Evolutionary conservation across 2,888 invertebrate species (phyloP), one percentile per base, ranked within the genome.

Genomic region (Drosophila rellima): DNA sequence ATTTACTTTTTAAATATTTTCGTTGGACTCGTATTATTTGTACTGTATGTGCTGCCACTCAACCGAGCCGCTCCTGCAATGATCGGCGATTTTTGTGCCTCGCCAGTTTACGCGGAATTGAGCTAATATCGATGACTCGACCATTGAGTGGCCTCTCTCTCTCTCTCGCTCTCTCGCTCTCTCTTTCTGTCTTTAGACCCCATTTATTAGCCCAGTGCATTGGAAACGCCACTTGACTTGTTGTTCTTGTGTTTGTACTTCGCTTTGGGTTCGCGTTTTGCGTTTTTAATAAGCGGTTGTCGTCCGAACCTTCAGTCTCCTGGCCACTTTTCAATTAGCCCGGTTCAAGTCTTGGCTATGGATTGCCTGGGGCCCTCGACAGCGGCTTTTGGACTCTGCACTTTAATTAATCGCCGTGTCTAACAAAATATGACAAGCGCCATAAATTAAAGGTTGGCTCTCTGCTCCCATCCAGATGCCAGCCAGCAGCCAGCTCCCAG

Each of bases 361-460:
- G 55, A 26, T 18, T 55, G 72, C 66, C 62, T 68, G 39, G 23
- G 47, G 68, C 65, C 39, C 69, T 33, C 15, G 47, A 48, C 13
- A 37, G 51, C 47, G 51, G 48, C 54, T 60, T 63, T 72, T 51
- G 60, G 66, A 51, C 26, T 68, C 77, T 68, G 84, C 89, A 87
- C 88, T 83, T 83, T 89, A 83, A 83, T 83, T 83, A 83, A 83
- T 83, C 83, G 89, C 73, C 89, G 74, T 86, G 89, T 86, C 82
- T 83, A 85, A 82, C 83, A 88, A 86, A 86, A 89, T 89, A 89
- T 86, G 86, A 89, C 86, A 86, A 88, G 89, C 78, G 80, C 81
- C 90, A 86, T 86, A 82, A 89, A 89, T 86, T 86, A 88, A 85
- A 75, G 15, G 67, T 26, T 42, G 44, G 6, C 51, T 18, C 54